Evolutionary conservation across 37 sponge, comb jelly and placozoan genomes (phyloP).

Genomic region (Ephydatia muelleri): DNA sequence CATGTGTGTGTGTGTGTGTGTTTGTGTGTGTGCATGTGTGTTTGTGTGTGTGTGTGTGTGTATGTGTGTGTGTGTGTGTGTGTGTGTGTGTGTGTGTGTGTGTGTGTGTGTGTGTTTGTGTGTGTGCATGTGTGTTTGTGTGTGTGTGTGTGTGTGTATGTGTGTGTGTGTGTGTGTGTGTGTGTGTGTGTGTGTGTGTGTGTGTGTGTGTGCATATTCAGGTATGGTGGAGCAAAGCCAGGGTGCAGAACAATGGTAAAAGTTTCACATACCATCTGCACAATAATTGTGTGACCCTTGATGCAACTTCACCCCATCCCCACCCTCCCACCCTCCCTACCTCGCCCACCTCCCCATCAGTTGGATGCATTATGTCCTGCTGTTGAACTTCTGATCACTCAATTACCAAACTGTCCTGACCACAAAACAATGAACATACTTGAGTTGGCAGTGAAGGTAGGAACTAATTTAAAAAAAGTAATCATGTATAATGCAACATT

Average conservation of each 20-base stretch:
- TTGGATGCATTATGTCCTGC: constrained; percentile 59
- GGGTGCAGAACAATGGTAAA: constrained; percentile 87
- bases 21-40: constrained; percentile 8
- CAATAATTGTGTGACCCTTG: neutral
- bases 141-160: neutral
- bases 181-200: neutral
- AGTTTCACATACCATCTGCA: neutral
- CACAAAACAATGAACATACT: neutral
- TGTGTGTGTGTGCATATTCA: constrained; percentile 4
- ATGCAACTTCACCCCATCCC: neutral
- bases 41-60: neutral
- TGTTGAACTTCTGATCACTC: constrained; percentile 17
- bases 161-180: neutral
- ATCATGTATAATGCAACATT: neutral
- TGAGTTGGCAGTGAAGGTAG: constrained; percentile 2
- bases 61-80: constrained; percentile 9
- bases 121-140: neutral
- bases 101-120: neutral
- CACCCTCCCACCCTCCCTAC: neutral
- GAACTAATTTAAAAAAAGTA: neutral
- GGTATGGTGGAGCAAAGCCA: constrained; percentile 76
- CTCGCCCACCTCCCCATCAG: neutral
- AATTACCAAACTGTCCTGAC: neutral
- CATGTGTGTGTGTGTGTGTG: constrained; percentile 4
- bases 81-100: neutral